Conservation (phyloP, 2,113 vertebrate species). For the Edolisoma coerulescens region DNA sequence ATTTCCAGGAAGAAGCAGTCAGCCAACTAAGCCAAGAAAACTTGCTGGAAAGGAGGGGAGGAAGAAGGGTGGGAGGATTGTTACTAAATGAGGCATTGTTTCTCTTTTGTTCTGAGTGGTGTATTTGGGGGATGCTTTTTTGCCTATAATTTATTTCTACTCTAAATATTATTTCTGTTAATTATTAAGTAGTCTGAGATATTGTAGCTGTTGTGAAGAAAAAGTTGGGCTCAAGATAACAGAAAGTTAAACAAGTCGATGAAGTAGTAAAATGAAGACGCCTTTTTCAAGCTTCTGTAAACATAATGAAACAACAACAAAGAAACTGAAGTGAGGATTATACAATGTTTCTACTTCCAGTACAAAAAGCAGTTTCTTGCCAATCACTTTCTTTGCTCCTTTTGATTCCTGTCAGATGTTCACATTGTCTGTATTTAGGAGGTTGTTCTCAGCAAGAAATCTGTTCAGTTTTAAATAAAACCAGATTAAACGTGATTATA, state of each 20-base stretch:
- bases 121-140: not conserved
- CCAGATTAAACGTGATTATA: not conserved
- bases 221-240: not conserved
- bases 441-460: not conserved
- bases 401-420: not conserved
- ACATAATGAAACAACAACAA: not conserved
- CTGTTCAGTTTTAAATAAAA: not conserved
- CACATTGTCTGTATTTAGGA: not conserved
- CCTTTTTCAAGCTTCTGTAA: not conserved
- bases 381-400: not conserved
- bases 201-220: not conserved
- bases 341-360: not conserved
- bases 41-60: not conserved
- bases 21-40: not conserved
- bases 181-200: not conserved
- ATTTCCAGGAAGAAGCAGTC: conserved; percentile 4
- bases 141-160: not conserved
- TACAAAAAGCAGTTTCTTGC: not conserved
- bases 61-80: not conserved
- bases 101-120: not conserved
- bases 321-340: not conserved
- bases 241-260: not conserved
- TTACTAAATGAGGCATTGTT: not conserved
- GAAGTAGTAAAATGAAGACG: not conserved
- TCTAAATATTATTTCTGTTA: not conserved